These are phyloP conservation scores for Pan paniscus DNA, from an alignment of 2,113 vertebrate species.

Conservation along the genomic window DNA sequence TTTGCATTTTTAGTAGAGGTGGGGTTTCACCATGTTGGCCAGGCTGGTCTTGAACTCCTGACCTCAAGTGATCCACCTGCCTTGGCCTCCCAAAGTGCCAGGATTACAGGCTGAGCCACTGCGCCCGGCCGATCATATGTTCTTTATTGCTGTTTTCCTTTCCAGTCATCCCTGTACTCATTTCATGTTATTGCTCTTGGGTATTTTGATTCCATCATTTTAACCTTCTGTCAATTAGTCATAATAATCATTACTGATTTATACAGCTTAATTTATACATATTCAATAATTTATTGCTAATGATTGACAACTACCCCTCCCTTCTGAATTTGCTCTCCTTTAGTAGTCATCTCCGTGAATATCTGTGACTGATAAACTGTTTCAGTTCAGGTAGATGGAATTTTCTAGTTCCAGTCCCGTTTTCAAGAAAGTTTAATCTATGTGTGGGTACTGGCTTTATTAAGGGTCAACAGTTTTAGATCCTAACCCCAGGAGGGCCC, in stretches of 20 bases:
- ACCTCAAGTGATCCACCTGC: no score
- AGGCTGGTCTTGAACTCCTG: no score
- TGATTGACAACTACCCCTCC: fast-evolving
- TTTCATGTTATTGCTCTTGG: fast-evolving
- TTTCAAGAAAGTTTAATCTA: neutral
- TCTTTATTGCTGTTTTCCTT: neutral
- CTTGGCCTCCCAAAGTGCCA: no score
- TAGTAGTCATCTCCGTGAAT: fast-evolving
- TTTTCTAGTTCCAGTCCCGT: neutral
- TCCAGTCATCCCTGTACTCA: fast-evolving
- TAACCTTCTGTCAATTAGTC: neutral
- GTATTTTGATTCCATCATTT: neutral
- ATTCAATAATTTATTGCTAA: no score
- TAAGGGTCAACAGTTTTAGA: neutral
- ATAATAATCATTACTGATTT: neutral
- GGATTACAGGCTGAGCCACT: no score
- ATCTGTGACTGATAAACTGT: no score
- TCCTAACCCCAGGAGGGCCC: neutral
- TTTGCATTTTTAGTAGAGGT: no score
- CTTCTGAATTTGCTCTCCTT: neutral
- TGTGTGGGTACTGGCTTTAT: neutral
- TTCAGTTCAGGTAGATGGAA: neutral
- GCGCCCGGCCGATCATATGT: fast-evolving
- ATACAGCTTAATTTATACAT: fast-evolving
- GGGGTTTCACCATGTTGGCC: no score